Conservation (phyloP, 2,888 invertebrate genomes). For the Silvanus unidentatus region DNA sequence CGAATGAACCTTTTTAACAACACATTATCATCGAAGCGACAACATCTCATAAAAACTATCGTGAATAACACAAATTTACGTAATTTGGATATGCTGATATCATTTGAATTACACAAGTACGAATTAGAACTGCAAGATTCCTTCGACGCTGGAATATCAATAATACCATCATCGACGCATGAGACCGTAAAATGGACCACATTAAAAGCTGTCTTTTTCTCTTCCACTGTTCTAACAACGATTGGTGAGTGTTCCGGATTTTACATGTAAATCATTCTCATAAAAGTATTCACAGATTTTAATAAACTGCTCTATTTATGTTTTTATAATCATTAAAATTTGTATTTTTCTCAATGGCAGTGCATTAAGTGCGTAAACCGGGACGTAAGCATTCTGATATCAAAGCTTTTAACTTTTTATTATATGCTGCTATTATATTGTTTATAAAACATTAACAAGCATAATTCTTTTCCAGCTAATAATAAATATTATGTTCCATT, state of each 20-base stretch:
- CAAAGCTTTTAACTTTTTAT: too few species aligned
- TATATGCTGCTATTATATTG: too few species aligned
- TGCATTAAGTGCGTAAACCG: too few species aligned
- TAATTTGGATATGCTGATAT: conserved; percentile 54
- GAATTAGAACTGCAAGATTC: conserved; percentile 66
- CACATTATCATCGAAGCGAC: conserved; percentile 49
- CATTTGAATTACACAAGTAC: conserved; percentile 49
- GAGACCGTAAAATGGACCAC: conserved; percentile 67
- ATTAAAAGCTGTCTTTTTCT: conserved; percentile 80
- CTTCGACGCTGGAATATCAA: conserved; percentile 56
- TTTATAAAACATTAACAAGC: too few species aligned
- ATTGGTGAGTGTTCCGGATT: conserved; percentile 67
- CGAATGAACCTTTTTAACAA: conserved; percentile 51
- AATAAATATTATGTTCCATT: too few species aligned
- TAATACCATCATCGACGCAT: conserved; percentile 26
- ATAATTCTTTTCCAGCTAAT: too few species aligned
- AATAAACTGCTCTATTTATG: too few species aligned
- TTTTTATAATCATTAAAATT: too few species aligned
- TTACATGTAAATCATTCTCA: too few species aligned
- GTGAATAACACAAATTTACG: conserved; percentile 47
- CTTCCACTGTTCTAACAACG: conserved; percentile 84
- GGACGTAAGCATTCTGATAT: too few species aligned
- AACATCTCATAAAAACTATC: conserved; percentile 55
- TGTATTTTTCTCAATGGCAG: too few species aligned
- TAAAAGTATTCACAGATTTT: too few species aligned